Conservation (phyloP, 2,888 invertebrate genomes). For the Colletes collaris region DNA sequence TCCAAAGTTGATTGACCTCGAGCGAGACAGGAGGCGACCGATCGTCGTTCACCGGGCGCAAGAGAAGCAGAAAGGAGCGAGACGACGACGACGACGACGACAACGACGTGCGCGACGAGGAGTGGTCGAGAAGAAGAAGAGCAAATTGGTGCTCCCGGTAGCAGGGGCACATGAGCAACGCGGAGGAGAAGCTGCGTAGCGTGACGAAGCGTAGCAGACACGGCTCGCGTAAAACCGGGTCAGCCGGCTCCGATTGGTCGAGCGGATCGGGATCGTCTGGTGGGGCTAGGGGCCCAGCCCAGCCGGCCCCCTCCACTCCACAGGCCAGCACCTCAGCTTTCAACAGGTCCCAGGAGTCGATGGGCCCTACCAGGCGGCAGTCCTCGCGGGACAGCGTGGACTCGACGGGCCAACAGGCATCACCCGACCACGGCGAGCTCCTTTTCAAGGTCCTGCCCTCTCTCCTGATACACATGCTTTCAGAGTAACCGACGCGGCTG, state of each 20-base stretch:
- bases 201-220: conserved; percentile 72
- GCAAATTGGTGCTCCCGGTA: conserved; percentile 86
- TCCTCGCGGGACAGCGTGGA: conserved; percentile 79
- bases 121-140: conserved; percentile 85
- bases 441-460: conserved; percentile 84
- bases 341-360: conserved; percentile 80
- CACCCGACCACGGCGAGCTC: conserved; percentile 85
- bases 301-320: conserved; percentile 63
- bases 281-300: conserved; percentile 68
- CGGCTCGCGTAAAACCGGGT: conserved; percentile 71
- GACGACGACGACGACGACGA: conserved; percentile 16
- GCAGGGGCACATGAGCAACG: conserved; percentile 85
- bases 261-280: conserved; percentile 28
- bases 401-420: conserved; percentile 77
- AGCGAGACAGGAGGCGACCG: conserved; percentile 23
- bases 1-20: conserved; percentile 63
- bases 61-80: conserved; percentile 52
- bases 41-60: not conserved
- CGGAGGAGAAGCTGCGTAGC: conserved; percentile 76
- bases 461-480: conserved; percentile 61
- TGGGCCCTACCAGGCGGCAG: conserved; percentile 70
- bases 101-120: conserved; percentile 83
- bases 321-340: conserved; percentile 80
- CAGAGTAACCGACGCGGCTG: too few relatives aligned
- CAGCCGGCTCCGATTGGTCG: conserved; percentile 64